Conservation (phyloP, 2,113 vertebrate species). For the Ginglymostoma cirratum region DNA sequence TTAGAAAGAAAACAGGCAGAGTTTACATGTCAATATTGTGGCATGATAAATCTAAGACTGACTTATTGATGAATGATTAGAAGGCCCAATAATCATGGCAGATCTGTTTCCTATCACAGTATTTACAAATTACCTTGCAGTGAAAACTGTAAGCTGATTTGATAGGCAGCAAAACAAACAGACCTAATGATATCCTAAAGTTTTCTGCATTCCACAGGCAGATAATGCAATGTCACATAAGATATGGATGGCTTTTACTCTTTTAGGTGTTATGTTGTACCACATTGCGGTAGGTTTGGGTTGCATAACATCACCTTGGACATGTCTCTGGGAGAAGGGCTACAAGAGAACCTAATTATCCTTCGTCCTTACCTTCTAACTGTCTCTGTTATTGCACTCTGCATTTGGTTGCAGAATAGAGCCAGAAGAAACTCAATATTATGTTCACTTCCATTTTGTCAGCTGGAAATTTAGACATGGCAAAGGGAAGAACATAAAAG, state of each 20-base stretch:
- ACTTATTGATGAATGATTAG: slow-evolving; percentile 21
- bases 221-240: background rate
- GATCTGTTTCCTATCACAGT: background rate
- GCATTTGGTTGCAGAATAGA: slow-evolving; percentile 44
- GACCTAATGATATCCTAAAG: background rate
- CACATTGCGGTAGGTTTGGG: background rate
- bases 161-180: background rate
- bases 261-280: background rate
- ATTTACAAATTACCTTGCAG: background rate
- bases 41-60: background rate
- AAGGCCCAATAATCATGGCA: background rate
- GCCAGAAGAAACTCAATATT: slow-evolving; percentile 43
- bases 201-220: background rate
- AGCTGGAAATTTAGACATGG: background rate
- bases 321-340: background rate
- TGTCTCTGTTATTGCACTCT: background rate
- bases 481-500: background rate
- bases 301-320: background rate
- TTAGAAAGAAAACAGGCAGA: background rate
- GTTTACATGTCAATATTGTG: background rate
- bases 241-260: background rate
- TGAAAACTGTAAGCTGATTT: background rate
- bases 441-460: slow-evolving; percentile 12
- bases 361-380: background rate
- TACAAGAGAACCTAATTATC: background rate